Evolutionary conservation across 2,113 vertebrate species (phyloP).

Genomic region (Apteryx mantelli): DNA sequence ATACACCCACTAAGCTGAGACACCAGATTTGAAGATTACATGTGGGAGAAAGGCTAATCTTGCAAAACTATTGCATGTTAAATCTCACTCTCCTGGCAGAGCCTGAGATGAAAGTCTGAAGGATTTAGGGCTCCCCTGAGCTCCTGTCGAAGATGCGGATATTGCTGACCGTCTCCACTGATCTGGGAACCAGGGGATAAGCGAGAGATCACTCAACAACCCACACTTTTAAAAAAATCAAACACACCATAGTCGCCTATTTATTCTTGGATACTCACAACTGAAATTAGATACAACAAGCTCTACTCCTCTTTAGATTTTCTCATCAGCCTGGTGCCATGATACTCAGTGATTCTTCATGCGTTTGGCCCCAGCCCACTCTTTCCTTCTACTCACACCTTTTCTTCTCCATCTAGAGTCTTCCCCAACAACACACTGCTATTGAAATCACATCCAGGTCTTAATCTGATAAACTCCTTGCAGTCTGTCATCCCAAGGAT

Average conservation of each 20-base stretch:
- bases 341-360: not conserved
- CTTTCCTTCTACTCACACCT: not conserved
- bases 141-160: not conserved
- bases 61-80: not conserved
- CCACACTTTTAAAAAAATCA: not conserved
- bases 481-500: not conserved
- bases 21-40: not conserved
- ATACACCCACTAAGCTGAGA: not conserved
- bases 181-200: not conserved
- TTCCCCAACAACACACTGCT: not conserved
- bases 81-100: not conserved
- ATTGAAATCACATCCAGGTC: not conserved
- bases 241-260: not conserved
- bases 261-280: not conserved
- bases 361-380: not conserved
- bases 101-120: not conserved
- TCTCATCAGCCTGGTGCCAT: not conserved
- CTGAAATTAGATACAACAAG: not conserved
- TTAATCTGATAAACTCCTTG: not conserved
- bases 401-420: not conserved
- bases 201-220: not conserved
- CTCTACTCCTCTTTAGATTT: not conserved
- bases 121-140: not conserved
- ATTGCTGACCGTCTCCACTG: not conserved
- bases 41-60: not conserved